A percentile compares a stretch with the other conserved stretches of the same genome.
Conservation (phyloP, 2,113 vertebrate species). For the Chloroceryle aenea region DNA sequence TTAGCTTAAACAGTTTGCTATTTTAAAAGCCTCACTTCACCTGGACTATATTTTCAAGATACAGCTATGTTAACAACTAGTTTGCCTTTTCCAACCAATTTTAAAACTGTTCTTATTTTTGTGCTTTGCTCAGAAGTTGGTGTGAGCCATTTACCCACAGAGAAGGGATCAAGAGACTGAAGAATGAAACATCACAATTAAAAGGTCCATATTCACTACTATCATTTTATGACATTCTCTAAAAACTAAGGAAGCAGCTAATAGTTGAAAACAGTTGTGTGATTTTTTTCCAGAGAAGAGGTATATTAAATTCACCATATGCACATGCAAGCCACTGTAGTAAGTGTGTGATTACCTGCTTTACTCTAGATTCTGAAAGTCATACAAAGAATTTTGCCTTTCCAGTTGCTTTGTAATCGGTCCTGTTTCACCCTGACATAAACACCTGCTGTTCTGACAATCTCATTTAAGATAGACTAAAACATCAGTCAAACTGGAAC, state of each 20-base stretch:
- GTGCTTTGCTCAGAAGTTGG: not conserved
- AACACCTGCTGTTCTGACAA: slow-evolving; percentile 13
- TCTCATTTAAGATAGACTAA: not conserved
- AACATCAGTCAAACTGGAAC: not conserved
- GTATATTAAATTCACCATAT: not conserved
- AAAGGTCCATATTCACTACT: not conserved
- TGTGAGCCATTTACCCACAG: not conserved
- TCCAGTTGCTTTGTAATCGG: not conserved
- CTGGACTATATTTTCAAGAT: not conserved
- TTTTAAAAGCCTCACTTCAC: not conserved
- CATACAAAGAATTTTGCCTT: not conserved
- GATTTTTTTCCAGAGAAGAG: not conserved
- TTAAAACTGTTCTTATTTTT: not conserved
- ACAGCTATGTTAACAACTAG: not conserved
- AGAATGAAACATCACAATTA: not conserved
- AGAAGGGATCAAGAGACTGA: not conserved
- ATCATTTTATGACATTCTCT: not conserved
- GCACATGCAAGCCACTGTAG: not conserved
- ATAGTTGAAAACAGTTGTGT: not conserved
- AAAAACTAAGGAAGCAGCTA: not conserved
- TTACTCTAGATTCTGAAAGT: not conserved
- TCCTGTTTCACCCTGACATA: not conserved
- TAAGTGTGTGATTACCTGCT: not conserved
- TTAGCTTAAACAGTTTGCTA: not conserved
- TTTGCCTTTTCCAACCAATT: not conserved